phyloP scores from a whole-genome alignment of 2,113 vertebrate genomes.

The Podarcis muralis region DNA sequence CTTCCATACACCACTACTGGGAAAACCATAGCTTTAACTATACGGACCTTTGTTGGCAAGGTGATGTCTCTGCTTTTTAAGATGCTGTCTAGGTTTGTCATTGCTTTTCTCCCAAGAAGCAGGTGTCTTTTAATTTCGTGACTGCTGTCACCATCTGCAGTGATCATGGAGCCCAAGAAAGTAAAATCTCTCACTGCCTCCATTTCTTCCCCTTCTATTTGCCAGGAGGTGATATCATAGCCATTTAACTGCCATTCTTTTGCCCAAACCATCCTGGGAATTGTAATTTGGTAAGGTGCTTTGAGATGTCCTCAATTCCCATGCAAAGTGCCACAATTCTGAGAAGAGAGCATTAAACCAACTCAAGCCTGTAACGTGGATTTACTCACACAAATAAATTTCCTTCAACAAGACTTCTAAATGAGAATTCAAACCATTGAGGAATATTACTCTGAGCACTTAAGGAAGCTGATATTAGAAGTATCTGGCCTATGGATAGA shows the following conservation, averaged over 20 bases:
- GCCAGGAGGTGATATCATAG: no score
- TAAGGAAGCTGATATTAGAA: conserved; percentile 50
- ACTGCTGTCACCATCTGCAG: no score
- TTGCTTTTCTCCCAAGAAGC: no score
- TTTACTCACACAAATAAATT: conserved; percentile 49
- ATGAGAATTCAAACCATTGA: conserved; percentile 52
- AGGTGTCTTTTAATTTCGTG: no score
- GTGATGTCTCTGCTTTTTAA: no score
- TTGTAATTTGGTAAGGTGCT: not conserved
- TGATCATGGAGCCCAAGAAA: no score
- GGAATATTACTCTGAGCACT: conserved; percentile 36
- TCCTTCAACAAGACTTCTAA: conserved; percentile 60
- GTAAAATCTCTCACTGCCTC: no score
- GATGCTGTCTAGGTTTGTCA: no score
- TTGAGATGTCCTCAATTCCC: not conserved
- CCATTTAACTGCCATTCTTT: not conserved
- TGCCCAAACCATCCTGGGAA: not conserved
- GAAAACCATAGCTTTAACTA: no score
- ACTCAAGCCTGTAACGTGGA: not conserved
- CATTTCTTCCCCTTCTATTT: no score
- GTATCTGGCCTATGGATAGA: conserved; percentile 59
- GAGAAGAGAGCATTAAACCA: not conserved
- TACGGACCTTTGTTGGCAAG: no score
- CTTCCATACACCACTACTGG: no score
- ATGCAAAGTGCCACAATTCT: not conserved